Percentiles rank a stretch among this genome's conserved stretches.
These are phyloP conservation scores for Pegoplata infirma DNA, from an alignment of 2,888 invertebrate species.

Conservation along the genomic window DNA sequence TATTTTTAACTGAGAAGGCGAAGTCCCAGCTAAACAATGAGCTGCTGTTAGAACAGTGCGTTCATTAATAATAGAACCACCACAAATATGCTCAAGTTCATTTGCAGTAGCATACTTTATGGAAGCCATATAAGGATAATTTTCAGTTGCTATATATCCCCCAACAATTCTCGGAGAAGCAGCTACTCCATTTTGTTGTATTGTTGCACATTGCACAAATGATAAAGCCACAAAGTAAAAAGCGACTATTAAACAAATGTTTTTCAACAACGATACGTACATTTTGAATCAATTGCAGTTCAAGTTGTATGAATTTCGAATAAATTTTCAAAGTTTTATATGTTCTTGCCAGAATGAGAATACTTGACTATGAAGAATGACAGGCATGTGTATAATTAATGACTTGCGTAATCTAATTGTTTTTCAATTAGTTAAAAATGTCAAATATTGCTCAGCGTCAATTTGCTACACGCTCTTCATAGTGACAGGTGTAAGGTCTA, in stretches of 20 bases:
- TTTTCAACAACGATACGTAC: constrained; percentile 19
- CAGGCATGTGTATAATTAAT: constrained; percentile 7
- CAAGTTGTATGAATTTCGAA: constrained; percentile 21
- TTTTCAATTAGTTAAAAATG: neutral
- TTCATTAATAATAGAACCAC: constrained; percentile 73
- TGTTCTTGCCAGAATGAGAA: neutral
- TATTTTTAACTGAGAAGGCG: constrained; percentile 63
- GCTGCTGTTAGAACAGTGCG: constrained; percentile 75
- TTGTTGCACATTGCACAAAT: neutral
- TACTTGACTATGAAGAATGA: neutral
- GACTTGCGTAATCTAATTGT: neutral
- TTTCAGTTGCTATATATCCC: constrained; percentile 70
- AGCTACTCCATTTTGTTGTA: neutral
- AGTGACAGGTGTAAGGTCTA: no score
- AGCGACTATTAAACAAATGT: constrained; percentile 29
- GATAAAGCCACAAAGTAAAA: constrained; percentile 2
- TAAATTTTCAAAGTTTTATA: constrained; percentile 9
- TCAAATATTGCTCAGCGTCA: no score
- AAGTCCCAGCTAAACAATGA: constrained; percentile 68
- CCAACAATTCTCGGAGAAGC: constrained; percentile 70
- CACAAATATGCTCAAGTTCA: constrained; percentile 69
- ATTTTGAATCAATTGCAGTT: constrained; percentile 41
- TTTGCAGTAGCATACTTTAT: constrained; percentile 62
- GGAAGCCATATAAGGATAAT: constrained; percentile 75
- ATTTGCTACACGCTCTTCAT: no score